phyloP scores from a whole-genome alignment of 2,797 vertebrate genomes.

The Echiichthys vipera region DNA sequence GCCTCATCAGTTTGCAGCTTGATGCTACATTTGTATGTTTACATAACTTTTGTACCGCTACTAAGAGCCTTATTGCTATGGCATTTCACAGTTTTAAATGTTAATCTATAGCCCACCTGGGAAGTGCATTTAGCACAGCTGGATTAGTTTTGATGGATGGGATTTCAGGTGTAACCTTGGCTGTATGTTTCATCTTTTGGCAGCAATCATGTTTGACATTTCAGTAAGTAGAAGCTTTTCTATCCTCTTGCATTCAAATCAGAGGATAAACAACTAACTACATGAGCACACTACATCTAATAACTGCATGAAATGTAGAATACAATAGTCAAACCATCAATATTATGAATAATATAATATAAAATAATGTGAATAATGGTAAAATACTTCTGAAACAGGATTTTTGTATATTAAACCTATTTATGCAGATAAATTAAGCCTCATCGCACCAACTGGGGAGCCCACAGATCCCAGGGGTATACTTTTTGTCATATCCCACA shows the following conservation, averaged over 20 bases:
- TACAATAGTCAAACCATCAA: neutral
- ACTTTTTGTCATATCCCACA: too few relatives aligned
- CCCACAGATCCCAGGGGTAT: too few relatives aligned
- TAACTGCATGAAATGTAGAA: neutral
- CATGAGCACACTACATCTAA: too few relatives aligned
- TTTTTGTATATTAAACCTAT: slow-evolving; percentile 4
- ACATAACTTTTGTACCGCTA: slow-evolving; percentile 1
- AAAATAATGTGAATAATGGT: too few relatives aligned
- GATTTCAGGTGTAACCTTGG: slow-evolving; percentile 41
- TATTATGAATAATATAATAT: slow-evolving; percentile 1
- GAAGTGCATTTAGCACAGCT: slow-evolving; percentile 33
- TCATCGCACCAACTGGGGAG: too few relatives aligned
- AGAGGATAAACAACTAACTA: too few relatives aligned
- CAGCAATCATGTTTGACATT: slow-evolving; percentile 41
- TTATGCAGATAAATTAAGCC: neutral
- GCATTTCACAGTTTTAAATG: slow-evolving; percentile 45
- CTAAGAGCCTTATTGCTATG: slow-evolving; percentile 6
- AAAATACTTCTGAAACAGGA: neutral
- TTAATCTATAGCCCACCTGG: slow-evolving; percentile 42
- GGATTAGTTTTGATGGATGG: slow-evolving; percentile 53
- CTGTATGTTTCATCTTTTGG: slow-evolving; percentile 22
- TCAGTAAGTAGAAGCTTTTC: slow-evolving; percentile 15
- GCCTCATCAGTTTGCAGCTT: neutral
- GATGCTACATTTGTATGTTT: slow-evolving; percentile 1
- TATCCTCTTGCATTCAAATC: neutral